Base-by-base conservation (phyloP, 2,888 invertebrate genomes). In the Fabriciana adippe region DNA sequence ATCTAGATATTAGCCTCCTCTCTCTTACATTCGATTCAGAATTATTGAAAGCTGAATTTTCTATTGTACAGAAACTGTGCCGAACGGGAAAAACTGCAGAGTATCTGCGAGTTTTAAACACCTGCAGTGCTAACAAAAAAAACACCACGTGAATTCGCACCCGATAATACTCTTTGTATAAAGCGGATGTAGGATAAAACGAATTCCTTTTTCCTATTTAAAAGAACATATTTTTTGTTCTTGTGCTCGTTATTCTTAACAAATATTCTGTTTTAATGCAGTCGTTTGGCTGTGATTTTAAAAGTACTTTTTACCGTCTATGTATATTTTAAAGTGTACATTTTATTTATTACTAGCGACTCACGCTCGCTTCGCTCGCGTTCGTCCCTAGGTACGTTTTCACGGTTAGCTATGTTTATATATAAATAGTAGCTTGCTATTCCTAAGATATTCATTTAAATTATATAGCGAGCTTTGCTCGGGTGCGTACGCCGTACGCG, bases 11-110 rank as follows among this genome's bases (percentile, higher is more conserved):
- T 53, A 47, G 45, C 57, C 45, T 14, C 50, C 59, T 55, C 60
- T 60, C 60, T 60, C 48, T 35, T 55, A 55, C 55, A 67, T 66
- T 59, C 67, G 72, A 68, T 73, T 67, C 69, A 61, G 57, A 70
- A 66, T 73, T 61, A 73, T 72, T 72, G 73, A 72, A 70, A 66
- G 64, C 63, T 73, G 73, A 75, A 75, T 75, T 74, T 74, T 74
- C 73, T 74, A 75, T 72, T 71, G 72, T 71, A 63, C 70, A 60
- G 72, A 70, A 71, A 72, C 69, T 71, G 63, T 68, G 67, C 68
- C 66, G 69, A 70, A 69, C 71, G 70, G 73, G 51, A 72, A 73
- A 70, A 72, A 74, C 69, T 72, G 71, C 72, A 66, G 63, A 69
- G 73, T 69, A 65, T 68, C 60, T 70, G 65, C 64, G 62, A 70